Evolutionary conservation across 1,140 invertebrate genomes (phyloP), one percentile per base, ranked within the genome.

Genomic region (Hestina assimilis): DNA sequence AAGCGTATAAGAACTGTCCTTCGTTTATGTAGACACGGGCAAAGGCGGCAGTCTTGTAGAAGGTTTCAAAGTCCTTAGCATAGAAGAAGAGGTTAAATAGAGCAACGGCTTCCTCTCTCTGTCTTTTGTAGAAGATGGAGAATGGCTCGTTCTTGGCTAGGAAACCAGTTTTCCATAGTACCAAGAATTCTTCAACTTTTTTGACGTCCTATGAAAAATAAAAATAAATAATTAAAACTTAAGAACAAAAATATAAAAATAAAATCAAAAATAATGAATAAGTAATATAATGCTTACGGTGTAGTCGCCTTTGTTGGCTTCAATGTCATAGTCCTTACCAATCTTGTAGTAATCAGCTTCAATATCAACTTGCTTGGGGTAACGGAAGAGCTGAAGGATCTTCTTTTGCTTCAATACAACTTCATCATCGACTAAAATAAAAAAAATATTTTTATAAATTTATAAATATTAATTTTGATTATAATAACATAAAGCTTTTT

Each of bases 51-150:
- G 90, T 91, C 53, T 91, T 90, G 80, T 87, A 91, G 82, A 94
- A 93, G 8, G 59, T 91, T 2, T 92, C 90, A 59, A 90, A 93
- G 62, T 93, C 90, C 59, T 92, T 92, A 40, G 92, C 91, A 35
- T 89, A 90, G 72, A 90, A 92, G 72, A 93, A 90, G 20, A 92
- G 50, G 23, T 90, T 61, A 62, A 77, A 85, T 1, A 94, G 66
- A 6, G 89, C 84, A 0, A 86, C 69, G 1, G 83, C 89, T 57
- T 93, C 89, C 6, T 90, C 79, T 29, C 79, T 78, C 12, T 92
- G 86, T 15, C 75, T 90, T 72, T 85, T 74, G 55, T 92, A 84
- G 71, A 89, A 90, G 24, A 90, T 57, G 0, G 91, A 90, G 79
- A 92, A 93, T 8, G 91, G 75, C 20, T 86, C 70, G 31, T 86